Evolutionary conservation across 2,888 invertebrate genomes (phyloP), one percentile per base, ranked within the genome.

Genomic region (Spatulosminthurus flaviceps): DNA sequence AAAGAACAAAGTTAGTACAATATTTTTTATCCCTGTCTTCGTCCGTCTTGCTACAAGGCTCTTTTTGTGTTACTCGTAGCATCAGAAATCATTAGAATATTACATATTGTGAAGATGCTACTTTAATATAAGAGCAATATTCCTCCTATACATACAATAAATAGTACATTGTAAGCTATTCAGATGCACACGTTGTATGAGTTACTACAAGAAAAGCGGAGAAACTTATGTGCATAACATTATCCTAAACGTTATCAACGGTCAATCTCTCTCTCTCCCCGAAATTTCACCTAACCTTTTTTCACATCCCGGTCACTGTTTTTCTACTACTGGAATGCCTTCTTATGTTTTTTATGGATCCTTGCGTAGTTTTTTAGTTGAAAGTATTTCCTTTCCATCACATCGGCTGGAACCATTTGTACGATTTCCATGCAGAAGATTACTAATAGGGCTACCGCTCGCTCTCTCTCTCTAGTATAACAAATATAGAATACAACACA

Each of bases 221-320:
- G n/a, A n/a, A n/a, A n/a, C n/a, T n/a, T n/a, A n/a, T n/a, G n/a
- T n/a, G n/a, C n/a, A n/a, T n/a, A n/a, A n/a, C n/a, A n/a, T 7
- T 26, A 7, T 66, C 13, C 24, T 7, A 7, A 26, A 16, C 22
- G 61, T 66, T 66, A 66, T 75, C 75, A 75, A 75, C 75, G 75
- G 75, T 75, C 75, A 75, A 66, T 75, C 75, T 75, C 61, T 75
- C 75, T 64, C 34, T 75, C 75, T 75, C 61, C 29, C 75, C 64
- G 66, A 75, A 64, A 29, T 75, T 64, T 67, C 34, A 75, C 29
- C 61, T 41, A 41, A 64, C 24, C 60, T 73, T 73, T 73, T 60
- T 73, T 29, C 21, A 70, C 70, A 16, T 21, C 34, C 9, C 70
- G 70, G 70, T 34, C 70, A 70, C 34, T 28, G 67, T 70, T 70